phyloP scores from a whole-genome alignment of 2,113 vertebrate species.

The Bos indicus region DNA sequence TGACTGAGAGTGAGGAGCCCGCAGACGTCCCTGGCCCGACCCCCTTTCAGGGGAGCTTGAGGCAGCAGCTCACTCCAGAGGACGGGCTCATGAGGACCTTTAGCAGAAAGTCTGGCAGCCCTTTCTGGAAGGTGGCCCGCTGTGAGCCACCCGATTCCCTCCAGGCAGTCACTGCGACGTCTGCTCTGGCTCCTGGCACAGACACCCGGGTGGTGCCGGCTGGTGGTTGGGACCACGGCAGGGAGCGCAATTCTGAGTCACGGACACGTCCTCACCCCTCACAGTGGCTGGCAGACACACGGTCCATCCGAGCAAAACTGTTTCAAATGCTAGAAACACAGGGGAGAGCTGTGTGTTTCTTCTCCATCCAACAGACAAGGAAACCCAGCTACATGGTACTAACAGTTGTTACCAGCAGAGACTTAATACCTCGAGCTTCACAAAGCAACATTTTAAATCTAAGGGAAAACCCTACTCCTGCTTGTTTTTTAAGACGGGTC shows the following conservation, averaged over 20 bases:
- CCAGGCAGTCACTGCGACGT: background rate
- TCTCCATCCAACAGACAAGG: background rate
- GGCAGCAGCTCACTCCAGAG: background rate
- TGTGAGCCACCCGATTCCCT: background rate
- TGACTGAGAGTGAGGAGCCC: background rate
- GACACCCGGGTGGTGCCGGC: background rate
- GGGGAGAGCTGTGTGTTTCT: background rate
- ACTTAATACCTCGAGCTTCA: background rate
- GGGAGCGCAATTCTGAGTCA: background rate
- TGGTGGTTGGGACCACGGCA: background rate
- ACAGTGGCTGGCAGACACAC: background rate
- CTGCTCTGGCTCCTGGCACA: background rate
- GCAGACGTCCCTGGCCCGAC: background rate
- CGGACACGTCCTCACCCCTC: background rate
- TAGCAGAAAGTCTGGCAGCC: background rate
- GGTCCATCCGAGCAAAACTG: background rate
- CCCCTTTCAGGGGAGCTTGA: background rate
- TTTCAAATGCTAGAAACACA: background rate
- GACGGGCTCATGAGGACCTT: background rate
- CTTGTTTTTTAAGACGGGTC: background rate
- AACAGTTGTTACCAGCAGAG: background rate
- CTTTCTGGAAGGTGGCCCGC: background rate
- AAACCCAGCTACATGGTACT: background rate
- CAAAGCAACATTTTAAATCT: background rate
- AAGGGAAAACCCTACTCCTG: background rate